phyloP scores from a whole-genome alignment of 2,797 vertebrate genomes.

The Mormyrops boulengeri region DNA sequence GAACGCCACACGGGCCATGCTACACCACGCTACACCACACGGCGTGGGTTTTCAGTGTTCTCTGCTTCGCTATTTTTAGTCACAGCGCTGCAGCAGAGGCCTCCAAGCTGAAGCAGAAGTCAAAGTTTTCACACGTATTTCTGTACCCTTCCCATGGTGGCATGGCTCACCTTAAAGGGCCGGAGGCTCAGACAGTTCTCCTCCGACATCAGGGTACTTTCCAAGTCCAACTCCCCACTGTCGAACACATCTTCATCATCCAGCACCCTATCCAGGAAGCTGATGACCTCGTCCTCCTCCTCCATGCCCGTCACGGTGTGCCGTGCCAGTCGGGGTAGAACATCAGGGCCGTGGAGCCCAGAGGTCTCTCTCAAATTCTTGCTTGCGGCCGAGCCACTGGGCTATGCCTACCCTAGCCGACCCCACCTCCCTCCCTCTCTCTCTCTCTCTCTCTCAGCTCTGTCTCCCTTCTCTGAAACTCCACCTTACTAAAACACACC shows the following conservation, averaged over 20 bases:
- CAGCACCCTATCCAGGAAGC: conserved; percentile 87
- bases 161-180: conserved; percentile 57
- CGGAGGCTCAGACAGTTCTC: conserved; percentile 42
- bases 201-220: conserved; percentile 60
- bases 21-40: conserved; percentile 33
- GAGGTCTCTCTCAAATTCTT: conserved; percentile 12
- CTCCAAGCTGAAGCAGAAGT: not conserved
- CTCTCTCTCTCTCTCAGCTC: conserved; percentile 11
- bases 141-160: not conserved
- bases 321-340: conserved; percentile 46
- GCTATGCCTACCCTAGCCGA: conserved; percentile 19
- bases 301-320: conserved; percentile 63
- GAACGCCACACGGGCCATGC: conserved; percentile 27
- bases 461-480: not conserved
- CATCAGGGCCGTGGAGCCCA: conserved; percentile 55
- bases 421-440: conserved; percentile 32
- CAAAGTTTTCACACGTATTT: not conserved
- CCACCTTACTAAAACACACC: not conserved
- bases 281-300: conserved; percentile 88
- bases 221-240: conserved; percentile 75
- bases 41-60: conserved; percentile 38
- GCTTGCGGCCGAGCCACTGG: not conserved
- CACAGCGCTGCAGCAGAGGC: conserved; percentile 4
- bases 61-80: conserved; percentile 44
- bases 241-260: conserved; percentile 80